Evolutionary conservation across 2,888 invertebrate genomes (phyloP), one percentile per base, ranked within the genome.

Genomic region (Deilephila porcellus): DNA sequence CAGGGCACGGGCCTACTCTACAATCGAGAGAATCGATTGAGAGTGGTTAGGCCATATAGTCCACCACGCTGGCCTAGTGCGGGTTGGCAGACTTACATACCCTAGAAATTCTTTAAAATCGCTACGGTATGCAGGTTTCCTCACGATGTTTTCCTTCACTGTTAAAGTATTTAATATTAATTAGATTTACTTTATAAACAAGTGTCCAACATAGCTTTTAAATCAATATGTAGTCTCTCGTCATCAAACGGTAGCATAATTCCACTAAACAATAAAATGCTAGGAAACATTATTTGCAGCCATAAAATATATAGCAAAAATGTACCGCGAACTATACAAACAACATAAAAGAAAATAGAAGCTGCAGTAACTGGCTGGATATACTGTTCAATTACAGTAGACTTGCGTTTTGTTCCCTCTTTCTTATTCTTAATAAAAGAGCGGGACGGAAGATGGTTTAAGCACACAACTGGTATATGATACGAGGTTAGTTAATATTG

Each of bases 401-500:
- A 71, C 25, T 67, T 67, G 67, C 52, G 14, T 52, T 62, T 67
- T 67, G 34, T 34, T 19, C 34, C 56, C 71, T 73, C 73, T 73
- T 73, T 74, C 72, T 72, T 74, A 72, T 67, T 70, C 53, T 19
- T 72, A 29, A 37, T 7, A 53, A 67, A 72, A 72, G 74, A 74
- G 60, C 20, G 72, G 67, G 72, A 70, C 20, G 62, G n/a, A 60
- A 56, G 70, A 34, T 71, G 73, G 25, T 29, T 73, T 60, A 73
- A 37, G 56, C 60, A n/a, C 60, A 70, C 29, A 71, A 63, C 62
- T 63, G 56, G 34, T 73, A 34, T 71, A 71, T 71, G 73, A 71
- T 76, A 73, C 76, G 81, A 76, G 77, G 80, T 74, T 77, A 83
- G 86, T 85, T 85, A 85, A 86, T 86, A n/a, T n/a, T n/a, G n/a